phyloP scores from a whole-genome alignment of 2,797 vertebrate species.

The Leptatherina wallacei region DNA sequence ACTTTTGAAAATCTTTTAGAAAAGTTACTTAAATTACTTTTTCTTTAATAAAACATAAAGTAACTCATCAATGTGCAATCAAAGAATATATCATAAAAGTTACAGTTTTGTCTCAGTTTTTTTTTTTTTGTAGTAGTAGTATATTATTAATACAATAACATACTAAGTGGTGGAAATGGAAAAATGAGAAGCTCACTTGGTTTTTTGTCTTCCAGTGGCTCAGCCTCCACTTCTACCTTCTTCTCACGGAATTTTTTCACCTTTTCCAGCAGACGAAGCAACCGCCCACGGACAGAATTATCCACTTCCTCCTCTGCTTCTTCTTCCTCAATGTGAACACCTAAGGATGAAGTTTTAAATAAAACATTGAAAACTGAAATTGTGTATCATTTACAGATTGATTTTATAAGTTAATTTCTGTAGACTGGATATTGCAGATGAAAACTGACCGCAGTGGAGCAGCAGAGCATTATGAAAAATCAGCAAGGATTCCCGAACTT shows the following conservation, averaged over 20 bases:
- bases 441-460: slow-evolving; percentile 89
- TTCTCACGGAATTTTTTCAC: slow-evolving; percentile 85
- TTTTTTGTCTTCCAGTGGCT: slow-evolving; percentile 87
- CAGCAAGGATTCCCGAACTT: slow-evolving; percentile 84
- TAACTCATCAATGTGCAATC: not conserved
- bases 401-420: not conserved
- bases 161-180: not conserved
- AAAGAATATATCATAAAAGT: not conserved
- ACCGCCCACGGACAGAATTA: slow-evolving; percentile 85
- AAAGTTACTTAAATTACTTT: not conserved
- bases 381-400: not conserved
- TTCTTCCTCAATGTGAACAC: slow-evolving; percentile 89
- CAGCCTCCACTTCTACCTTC: slow-evolving; percentile 80
- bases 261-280: slow-evolving; percentile 87
- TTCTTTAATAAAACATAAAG: not conserved
- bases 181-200: slow-evolving; percentile 83
- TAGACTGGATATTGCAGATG: not conserved
- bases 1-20: not conserved
- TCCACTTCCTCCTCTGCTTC: slow-evolving; percentile 89
- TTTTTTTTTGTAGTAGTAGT: not conserved
- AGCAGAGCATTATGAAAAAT: slow-evolving; percentile 89
- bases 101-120: not conserved
- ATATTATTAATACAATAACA: not conserved
- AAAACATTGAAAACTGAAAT: not conserved
- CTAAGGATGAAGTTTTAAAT: slow-evolving; percentile 45